Conservation (phyloP, 2,888 invertebrate genomes). For the Cataglyphis rosenhaueri region DNA sequence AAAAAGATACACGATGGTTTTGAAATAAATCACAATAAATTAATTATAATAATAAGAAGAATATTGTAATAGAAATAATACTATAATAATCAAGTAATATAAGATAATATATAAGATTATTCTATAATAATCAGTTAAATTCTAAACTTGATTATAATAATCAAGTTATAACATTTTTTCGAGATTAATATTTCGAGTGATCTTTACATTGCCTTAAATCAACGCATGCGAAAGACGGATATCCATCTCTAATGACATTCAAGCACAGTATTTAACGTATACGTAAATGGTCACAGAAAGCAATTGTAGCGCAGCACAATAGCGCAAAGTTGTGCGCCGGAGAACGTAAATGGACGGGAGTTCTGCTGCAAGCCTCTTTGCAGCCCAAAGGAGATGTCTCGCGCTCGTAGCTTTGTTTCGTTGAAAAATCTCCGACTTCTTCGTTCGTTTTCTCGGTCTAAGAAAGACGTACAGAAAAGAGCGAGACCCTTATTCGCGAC, state of each 20-base stretch:
- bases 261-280: constrained; percentile 16
- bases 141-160: neutral
- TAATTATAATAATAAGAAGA: neutral
- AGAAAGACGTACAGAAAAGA: constrained; percentile 58
- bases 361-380: constrained; percentile 56
- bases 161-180: neutral
- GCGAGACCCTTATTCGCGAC: constrained; percentile 63
- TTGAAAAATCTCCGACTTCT: constrained; percentile 67
- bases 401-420: constrained; percentile 63
- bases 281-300: constrained; percentile 44
- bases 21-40: neutral
- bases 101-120: no score
- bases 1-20: no score
- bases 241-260: neutral
- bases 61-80: neutral
- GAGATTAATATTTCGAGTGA: neutral
- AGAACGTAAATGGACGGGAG: constrained; percentile 55
- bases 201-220: neutral
- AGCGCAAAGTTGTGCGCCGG: constrained; percentile 40
- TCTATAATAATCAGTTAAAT: no score
- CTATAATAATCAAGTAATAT: no score
- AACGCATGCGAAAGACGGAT: neutral
- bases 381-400: constrained; percentile 50
- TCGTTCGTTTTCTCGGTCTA: constrained; percentile 60
- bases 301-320: constrained; percentile 62